phyloP scores from a whole-genome alignment of 2,888 invertebrate genomes.

The Liodrosophila aerea region DNA sequence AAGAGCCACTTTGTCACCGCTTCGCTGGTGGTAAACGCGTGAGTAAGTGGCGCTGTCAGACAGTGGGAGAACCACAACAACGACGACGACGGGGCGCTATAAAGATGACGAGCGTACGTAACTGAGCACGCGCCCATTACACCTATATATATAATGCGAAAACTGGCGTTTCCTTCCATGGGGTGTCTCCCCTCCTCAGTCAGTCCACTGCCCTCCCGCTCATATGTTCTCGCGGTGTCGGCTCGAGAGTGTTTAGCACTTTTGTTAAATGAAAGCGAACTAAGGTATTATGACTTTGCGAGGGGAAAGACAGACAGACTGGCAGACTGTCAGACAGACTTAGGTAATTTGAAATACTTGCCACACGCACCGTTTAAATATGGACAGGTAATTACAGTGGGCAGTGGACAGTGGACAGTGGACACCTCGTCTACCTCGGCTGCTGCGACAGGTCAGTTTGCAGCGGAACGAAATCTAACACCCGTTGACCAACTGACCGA shows the following conservation, averaged over 20 bases:
- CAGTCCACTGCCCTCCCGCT: not conserved
- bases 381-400: not conserved
- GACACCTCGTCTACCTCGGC: not conserved
- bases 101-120: slow-evolving; percentile 31
- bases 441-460: slow-evolving; percentile 50
- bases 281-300: no score
- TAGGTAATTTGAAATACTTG: slow-evolving; percentile 43
- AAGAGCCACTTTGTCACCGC: slow-evolving; percentile 52
- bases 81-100: not conserved
- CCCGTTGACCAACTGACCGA: slow-evolving; percentile 61
- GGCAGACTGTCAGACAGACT: not conserved
- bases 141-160: slow-evolving; percentile 34
- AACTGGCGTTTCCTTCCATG: slow-evolving; percentile 32
- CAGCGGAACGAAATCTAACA: slow-evolving; percentile 44
- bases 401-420: not conserved
- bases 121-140: slow-evolving; percentile 24
- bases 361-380: slow-evolving; percentile 34
- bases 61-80: slow-evolving; percentile 7
- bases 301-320: not conserved
- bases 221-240: not conserved
- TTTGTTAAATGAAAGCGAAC: slow-evolving; percentile 59
- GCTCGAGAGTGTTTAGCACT: slow-evolving; percentile 49
- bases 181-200: no score
- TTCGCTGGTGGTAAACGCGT: slow-evolving; percentile 26
- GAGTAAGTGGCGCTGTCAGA: slow-evolving; percentile 58